Conservation (phyloP, 2,113 vertebrate species). For the Mugil cephalus region DNA sequence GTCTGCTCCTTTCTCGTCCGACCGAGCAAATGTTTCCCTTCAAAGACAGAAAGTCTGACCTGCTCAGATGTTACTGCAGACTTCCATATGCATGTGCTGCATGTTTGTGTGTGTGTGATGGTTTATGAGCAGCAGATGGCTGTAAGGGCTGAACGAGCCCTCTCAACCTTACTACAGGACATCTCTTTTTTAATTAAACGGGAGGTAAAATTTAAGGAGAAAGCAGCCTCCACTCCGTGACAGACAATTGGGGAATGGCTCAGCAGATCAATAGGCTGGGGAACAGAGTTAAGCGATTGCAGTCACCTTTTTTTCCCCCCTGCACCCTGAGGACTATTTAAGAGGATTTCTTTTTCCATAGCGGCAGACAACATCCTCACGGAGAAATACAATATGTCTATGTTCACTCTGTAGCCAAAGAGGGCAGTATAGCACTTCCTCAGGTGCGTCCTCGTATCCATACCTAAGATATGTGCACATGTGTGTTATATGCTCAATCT, state of each 20-base stretch:
- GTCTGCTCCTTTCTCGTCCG: background rate
- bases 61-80: too few relatives aligned
- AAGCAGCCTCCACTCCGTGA: constrained; percentile 44
- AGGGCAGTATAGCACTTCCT: constrained; percentile 62
- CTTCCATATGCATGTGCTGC: too few relatives aligned
- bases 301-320: constrained; percentile 49
- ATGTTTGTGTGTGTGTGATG: too few relatives aligned
- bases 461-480: background rate
- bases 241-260: constrained; percentile 53
- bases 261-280: constrained; percentile 66
- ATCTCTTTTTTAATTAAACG: constrained; percentile 64
- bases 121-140: constrained; percentile 42
- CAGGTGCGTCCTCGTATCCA: constrained; percentile 4
- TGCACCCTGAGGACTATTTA: constrained; percentile 51
- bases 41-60: too few relatives aligned
- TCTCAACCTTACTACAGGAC: constrained; percentile 36
- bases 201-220: constrained; percentile 44
- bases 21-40: too few relatives aligned
- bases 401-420: constrained; percentile 49
- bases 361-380: constrained; percentile 30
- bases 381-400: constrained; percentile 12
- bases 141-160: constrained; percentile 49
- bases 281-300: constrained; percentile 60
- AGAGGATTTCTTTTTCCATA: constrained; percentile 12
- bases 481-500: background rate